A percentile compares a stretch with the other conserved stretches of the same genome.
phyloP scores from a whole-genome alignment of 2,113 vertebrate species.

The Pica pica region DNA sequence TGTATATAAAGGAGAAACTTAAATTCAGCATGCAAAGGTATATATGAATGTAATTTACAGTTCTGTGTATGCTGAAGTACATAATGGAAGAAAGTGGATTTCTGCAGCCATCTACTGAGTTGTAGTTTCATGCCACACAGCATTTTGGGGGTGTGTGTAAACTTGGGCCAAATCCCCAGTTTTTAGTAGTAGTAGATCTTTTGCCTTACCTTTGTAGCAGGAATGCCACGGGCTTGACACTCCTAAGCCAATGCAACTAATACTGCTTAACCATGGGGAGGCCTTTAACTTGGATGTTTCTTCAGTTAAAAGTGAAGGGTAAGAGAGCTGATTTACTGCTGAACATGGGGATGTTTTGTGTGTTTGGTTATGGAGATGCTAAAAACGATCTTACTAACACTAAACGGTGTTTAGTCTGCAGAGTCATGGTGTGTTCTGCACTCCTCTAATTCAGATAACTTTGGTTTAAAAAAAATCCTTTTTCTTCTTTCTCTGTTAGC shows the following conservation, averaged over 20 bases:
- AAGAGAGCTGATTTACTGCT: neutral
- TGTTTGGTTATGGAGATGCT: neutral
- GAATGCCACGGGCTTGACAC: neutral
- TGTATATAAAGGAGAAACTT: neutral
- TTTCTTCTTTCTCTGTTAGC: neutral
- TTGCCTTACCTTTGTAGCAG: neutral
- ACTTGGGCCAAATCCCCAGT: neutral
- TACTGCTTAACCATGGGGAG: neutral
- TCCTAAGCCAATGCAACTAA: neutral
- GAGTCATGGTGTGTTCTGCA: neutral
- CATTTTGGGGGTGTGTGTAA: neutral
- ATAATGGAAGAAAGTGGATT: neutral
- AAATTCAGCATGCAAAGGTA: neutral
- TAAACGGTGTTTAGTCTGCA: neutral
- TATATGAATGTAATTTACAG: neutral
- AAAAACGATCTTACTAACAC: neutral
- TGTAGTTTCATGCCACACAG: rapidly evolving
- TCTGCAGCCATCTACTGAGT: neutral
- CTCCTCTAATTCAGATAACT: neutral
- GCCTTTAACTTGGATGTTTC: neutral
- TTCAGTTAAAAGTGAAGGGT: neutral
- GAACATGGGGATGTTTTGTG: neutral
- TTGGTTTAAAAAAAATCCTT: neutral
- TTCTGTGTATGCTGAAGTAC: neutral
- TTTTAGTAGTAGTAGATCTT: neutral